A percentile compares a stretch with the other conserved stretches of the same genome.
Evolutionary conservation across 2,113 vertebrate genomes (phyloP).

Genomic region (Malurus melanocephalus): DNA sequence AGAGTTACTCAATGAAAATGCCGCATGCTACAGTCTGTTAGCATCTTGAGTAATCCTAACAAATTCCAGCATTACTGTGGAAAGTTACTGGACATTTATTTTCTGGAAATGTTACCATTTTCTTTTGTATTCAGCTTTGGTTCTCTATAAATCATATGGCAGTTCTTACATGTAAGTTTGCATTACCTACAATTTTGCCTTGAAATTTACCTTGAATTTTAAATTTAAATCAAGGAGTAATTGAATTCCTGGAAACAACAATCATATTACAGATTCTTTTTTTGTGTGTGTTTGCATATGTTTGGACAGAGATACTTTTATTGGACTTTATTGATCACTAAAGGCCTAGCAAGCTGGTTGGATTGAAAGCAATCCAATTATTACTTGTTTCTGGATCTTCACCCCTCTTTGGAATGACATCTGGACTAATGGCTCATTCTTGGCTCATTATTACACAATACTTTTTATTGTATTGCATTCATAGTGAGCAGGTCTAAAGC

Average conservation of each 20-base stretch:
- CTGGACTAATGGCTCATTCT: background rate
- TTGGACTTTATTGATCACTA: background rate
- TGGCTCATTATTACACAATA: background rate
- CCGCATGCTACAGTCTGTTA: background rate
- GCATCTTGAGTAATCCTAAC: background rate
- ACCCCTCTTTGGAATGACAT: background rate
- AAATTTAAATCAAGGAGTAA: background rate
- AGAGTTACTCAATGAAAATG: background rate
- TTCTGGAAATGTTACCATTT: background rate
- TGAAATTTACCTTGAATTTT: background rate
- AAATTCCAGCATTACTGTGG: background rate
- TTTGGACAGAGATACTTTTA: background rate
- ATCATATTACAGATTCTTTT: background rate
- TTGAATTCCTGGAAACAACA: background rate
- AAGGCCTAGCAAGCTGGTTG: background rate
- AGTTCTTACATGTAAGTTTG: background rate
- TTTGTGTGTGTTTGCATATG: background rate
- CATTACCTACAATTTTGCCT: background rate
- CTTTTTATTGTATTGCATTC: background rate
- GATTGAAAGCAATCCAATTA: background rate
- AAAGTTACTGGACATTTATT: background rate
- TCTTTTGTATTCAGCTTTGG: background rate
- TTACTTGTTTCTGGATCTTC: background rate
- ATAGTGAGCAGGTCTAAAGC: background rate
- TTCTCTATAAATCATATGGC: background rate